Conservation (phyloP, 1,140 invertebrate species). For the Pseudachorutes palmiensis region DNA sequence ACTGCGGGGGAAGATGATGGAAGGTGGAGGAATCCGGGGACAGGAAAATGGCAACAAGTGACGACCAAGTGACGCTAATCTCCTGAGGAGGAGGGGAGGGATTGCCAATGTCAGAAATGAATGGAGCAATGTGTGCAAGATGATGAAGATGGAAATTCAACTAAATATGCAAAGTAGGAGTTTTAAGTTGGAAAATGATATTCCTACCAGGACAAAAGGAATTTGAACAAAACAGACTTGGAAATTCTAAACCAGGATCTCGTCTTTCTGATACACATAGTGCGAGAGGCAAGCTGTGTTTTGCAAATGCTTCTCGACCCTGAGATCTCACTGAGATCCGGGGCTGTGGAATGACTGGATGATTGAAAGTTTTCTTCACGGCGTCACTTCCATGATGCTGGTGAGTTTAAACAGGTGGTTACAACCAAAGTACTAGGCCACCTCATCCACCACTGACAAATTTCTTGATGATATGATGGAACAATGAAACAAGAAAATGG, state of each 20-base stretch:
- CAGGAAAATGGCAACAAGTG: background rate
- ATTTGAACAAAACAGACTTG: constrained; percentile 2
- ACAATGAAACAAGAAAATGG: no score
- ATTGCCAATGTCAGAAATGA: background rate
- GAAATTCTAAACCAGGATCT: background rate
- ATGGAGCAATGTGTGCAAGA: background rate
- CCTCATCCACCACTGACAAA: no score
- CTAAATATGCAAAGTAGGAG: no score
- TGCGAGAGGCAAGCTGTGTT: no score
- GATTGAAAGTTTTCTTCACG: background rate
- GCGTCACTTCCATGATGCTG: background rate
- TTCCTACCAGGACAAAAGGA: background rate
- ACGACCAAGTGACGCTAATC: background rate
- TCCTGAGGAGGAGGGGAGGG: background rate
- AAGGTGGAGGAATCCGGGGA: background rate
- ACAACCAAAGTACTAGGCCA: background rate
- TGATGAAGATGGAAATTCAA: background rate
- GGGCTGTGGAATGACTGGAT: background rate
- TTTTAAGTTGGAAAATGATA: no score
- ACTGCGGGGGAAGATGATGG: no score
- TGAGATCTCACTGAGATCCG: constrained; percentile 4
- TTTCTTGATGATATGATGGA: no score
- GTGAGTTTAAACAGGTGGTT: constrained; percentile 9
- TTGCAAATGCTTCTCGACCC: constrained; percentile 9
- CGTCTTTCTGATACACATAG: no score